These are phyloP conservation scores for Myiopsitta monachus DNA, from an alignment of 2,113 vertebrate species.

Conservation along the genomic window DNA sequence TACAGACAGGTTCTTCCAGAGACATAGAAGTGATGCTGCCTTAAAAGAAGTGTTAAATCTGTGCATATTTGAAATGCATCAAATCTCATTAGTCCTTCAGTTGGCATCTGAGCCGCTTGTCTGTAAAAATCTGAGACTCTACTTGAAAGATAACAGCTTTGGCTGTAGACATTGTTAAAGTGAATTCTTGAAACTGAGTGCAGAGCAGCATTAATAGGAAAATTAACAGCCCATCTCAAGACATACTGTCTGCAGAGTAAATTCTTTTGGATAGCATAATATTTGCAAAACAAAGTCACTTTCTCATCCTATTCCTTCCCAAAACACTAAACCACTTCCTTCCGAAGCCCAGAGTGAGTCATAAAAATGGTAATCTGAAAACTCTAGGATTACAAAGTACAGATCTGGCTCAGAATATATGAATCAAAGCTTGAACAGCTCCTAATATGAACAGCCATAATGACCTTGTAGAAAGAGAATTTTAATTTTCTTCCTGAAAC, in stretches of 20 bases:
- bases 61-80: background rate
- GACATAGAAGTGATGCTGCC: background rate
- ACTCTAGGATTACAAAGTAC: background rate
- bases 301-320: background rate
- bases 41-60: background rate
- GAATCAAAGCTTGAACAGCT: background rate
- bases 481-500: background rate
- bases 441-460: background rate
- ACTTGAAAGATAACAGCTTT: background rate
- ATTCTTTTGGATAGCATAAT: background rate
- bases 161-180: background rate
- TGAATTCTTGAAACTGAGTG: background rate
- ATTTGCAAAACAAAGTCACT: background rate
- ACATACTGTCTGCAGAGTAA: background rate
- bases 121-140: background rate
- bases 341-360: background rate
- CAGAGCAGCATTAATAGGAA: background rate
- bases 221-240: background rate
- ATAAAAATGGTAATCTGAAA: background rate
- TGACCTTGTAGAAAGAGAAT: background rate
- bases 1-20: background rate
- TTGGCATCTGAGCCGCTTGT: background rate
- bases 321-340: background rate
- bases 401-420: background rate
- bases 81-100: background rate